phyloP scores from a whole-genome alignment of 1,140 invertebrate species.

The Homarus americanus region DNA sequence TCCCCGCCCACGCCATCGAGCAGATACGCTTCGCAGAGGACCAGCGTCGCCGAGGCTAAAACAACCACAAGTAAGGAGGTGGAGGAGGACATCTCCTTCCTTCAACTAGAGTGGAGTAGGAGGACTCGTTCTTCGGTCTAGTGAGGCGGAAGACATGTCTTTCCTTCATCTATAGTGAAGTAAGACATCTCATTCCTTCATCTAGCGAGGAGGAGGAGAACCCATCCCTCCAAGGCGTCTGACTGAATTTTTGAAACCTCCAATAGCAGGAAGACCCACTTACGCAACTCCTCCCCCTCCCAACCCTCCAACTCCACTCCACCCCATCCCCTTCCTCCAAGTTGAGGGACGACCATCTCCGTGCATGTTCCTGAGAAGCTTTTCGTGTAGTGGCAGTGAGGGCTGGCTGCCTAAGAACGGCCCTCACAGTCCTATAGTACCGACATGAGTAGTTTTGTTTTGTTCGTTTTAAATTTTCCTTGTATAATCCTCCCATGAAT shows the following conservation, averaged over 20 bases:
- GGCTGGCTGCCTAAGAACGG: not conserved
- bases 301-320: not conserved
- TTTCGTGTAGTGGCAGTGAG: not conserved
- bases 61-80: not conserved
- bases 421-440: not conserved
- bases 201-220: not conserved
- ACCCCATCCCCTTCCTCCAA: not conserved
- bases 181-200: too few relatives aligned
- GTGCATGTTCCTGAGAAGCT: not conserved
- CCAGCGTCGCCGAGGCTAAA: slow-evolving; percentile 9
- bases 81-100: too few relatives aligned
- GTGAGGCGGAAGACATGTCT: too few relatives aligned
- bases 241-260: not conserved
- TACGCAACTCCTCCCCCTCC: not conserved
- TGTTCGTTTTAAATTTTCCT: too few relatives aligned
- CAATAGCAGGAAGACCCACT: not conserved
- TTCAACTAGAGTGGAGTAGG: too few relatives aligned
- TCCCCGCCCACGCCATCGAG: slow-evolving; percentile 30
- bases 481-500: too few relatives aligned
- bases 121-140: too few relatives aligned
- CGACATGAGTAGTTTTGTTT: too few relatives aligned
- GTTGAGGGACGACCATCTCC: not conserved
- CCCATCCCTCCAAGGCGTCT: not conserved
- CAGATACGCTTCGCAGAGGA: slow-evolving; percentile 4
- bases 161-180: too few relatives aligned